A percentile compares a stretch with the other conserved stretches of the same genome.
These are phyloP conservation scores for Coluber constrictor DNA, from an alignment of 2,797 vertebrate genomes.

Conservation along the genomic window DNA sequence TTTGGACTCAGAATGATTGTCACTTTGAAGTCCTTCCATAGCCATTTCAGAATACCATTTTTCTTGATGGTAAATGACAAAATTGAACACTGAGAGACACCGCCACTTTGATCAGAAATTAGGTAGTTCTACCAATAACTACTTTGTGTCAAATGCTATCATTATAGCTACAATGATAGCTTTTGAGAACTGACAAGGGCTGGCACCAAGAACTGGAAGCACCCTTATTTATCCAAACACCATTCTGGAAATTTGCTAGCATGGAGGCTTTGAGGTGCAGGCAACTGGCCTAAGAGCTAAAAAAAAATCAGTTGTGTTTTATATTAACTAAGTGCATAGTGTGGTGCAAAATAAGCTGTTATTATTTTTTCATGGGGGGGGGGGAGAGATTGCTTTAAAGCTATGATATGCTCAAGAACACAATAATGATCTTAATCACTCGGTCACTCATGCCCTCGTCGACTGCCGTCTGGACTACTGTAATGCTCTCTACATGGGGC, in stretches of 20 bases:
- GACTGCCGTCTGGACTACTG: no score
- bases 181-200: conserved; percentile 1
- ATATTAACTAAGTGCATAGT: background rate
- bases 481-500: no score
- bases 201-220: background rate
- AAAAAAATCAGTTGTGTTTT: background rate
- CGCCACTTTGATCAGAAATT: background rate
- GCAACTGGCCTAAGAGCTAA: background rate
- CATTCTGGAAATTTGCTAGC: background rate
- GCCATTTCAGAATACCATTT: background rate
- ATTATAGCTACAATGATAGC: conserved; percentile 19
- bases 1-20: background rate
- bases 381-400: background rate
- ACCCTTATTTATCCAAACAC: conserved; percentile 8
- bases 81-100: conserved; percentile 7
- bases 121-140: conserved; percentile 5
- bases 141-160: conserved; percentile 21
- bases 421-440: background rate
- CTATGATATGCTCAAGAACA: background rate
- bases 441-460: no score
- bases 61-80: background rate
- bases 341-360: background rate
- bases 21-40: background rate
- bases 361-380: background rate
- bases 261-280: background rate